Evolutionary conservation across 2,113 vertebrate genomes (phyloP).

Genomic region (Poicephalus gulielmi): DNA sequence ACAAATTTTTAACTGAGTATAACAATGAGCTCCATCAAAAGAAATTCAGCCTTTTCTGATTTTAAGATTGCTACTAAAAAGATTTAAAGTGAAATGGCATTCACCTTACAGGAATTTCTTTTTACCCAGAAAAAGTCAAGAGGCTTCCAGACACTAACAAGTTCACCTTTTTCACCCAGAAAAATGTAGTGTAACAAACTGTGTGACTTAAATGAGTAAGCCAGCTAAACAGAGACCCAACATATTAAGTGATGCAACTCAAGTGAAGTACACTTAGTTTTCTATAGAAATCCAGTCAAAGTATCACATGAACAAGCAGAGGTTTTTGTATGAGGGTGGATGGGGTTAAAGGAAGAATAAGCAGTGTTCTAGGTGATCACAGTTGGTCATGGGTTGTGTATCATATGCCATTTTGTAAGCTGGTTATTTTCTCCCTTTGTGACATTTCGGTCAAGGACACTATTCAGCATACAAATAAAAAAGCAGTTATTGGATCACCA

Average conservation of each 20-base stretch:
- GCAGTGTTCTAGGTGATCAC: not conserved
- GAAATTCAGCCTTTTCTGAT: not conserved
- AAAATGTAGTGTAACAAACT: not conserved
- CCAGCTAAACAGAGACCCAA: not conserved
- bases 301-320: not conserved
- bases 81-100: not conserved
- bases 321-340: not conserved
- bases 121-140: not conserved
- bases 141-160: not conserved
- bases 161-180: not conserved
- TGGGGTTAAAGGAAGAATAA: not conserved
- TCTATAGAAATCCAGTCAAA: not conserved
- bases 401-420: not conserved
- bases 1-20: not conserved
- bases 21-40: not conserved
- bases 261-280: not conserved
- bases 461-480: not conserved
- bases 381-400: not conserved
- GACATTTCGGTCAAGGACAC: not conserved
- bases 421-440: not conserved
- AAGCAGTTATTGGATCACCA: not conserved
- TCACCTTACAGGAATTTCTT: not conserved
- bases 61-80: not conserved
- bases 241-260: not conserved
- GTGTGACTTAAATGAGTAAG: not conserved